These are phyloP conservation scores for Larimichthys crocea DNA, from an alignment of 2,113 vertebrate species.

Conservation along the genomic window DNA sequence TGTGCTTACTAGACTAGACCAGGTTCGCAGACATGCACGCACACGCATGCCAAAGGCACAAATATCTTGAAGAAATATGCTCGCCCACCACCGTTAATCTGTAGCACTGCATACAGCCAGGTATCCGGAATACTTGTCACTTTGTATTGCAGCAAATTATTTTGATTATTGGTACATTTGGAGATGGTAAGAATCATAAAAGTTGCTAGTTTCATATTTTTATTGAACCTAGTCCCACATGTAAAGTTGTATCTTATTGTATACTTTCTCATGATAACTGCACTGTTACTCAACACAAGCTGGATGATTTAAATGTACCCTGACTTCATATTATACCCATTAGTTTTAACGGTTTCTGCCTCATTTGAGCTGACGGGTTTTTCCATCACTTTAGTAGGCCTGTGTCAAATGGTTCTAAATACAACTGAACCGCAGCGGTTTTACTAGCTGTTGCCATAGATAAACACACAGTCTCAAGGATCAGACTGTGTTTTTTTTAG, in stretches of 20 bases:
- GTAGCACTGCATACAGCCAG: not conserved
- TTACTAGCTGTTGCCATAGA: slow-evolving; percentile 33
- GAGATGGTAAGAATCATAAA: not conserved
- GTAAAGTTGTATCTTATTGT: not conserved
- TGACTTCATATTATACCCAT: not conserved
- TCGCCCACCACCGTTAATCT: not conserved
- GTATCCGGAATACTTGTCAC: not conserved
- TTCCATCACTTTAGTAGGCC: not conserved
- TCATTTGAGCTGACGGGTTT: slow-evolving; percentile 33
- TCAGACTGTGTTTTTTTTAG: not conserved
- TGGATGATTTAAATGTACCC: not conserved
- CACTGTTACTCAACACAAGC: not conserved
- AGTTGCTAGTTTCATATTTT: not conserved
- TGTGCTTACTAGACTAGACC: slow-evolving; percentile 62
- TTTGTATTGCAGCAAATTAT: not conserved
- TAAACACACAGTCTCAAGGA: not conserved
- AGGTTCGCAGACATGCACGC: not conserved
- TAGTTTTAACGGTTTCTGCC: slow-evolving; percentile 12
- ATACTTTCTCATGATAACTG: not conserved
- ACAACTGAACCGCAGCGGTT: not conserved
- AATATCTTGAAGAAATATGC: slow-evolving; percentile 20
- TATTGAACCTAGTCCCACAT: not conserved
- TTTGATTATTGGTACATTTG: not conserved
- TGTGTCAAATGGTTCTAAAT: slow-evolving; percentile 14
- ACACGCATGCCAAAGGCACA: slow-evolving; percentile 12